Conservation (phyloP, 2,888 invertebrate species). For the Clanis bilineata region DNA sequence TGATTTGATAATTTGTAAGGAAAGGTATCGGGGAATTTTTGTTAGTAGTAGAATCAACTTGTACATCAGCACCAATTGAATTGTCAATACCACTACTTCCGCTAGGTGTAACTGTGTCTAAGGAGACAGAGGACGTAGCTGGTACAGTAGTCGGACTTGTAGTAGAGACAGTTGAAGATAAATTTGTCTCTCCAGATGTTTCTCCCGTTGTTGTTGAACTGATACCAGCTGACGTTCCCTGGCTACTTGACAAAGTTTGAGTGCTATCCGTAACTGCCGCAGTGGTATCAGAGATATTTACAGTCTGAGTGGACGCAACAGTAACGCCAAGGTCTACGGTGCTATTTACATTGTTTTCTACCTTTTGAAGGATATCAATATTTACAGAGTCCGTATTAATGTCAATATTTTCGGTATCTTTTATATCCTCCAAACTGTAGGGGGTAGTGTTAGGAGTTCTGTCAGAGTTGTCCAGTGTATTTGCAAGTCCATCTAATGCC, state of each 20-base stretch:
- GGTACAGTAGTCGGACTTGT: slow-evolving; percentile 26
- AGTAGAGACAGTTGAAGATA: slow-evolving; percentile 26
- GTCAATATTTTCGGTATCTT: slow-evolving; percentile 67
- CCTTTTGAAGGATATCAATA: slow-evolving; percentile 62
- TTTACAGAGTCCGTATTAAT: slow-evolving; percentile 36
- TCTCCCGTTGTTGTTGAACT: slow-evolving; percentile 21
- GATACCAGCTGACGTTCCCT: slow-evolving; percentile 39
- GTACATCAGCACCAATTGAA: slow-evolving; percentile 22
- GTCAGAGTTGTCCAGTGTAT: slow-evolving; percentile 59
- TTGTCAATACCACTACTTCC: slow-evolving; percentile 35
- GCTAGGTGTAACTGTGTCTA: slow-evolving; percentile 38
- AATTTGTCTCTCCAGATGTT: slow-evolving; percentile 23
- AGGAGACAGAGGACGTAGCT: slow-evolving; percentile 44
- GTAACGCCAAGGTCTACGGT: slow-evolving; percentile 42
- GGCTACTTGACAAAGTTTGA: slow-evolving; percentile 46
- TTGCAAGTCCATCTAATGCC: slow-evolving; percentile 64
- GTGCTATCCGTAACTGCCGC: slow-evolving; percentile 38
- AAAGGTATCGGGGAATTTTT: slow-evolving; percentile 54
- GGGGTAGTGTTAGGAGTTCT: slow-evolving; percentile 67
- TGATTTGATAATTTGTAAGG: slow-evolving; percentile 57
- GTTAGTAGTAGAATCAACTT: slow-evolving; percentile 51
- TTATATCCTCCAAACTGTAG: slow-evolving; percentile 76
- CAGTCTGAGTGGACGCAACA: slow-evolving; percentile 42
- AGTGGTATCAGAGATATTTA: slow-evolving; percentile 57
- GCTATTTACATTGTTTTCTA: slow-evolving; percentile 62